phyloP scores from a whole-genome alignment of 2,113 vertebrate genomes.

The Phainopepla nitens region DNA sequence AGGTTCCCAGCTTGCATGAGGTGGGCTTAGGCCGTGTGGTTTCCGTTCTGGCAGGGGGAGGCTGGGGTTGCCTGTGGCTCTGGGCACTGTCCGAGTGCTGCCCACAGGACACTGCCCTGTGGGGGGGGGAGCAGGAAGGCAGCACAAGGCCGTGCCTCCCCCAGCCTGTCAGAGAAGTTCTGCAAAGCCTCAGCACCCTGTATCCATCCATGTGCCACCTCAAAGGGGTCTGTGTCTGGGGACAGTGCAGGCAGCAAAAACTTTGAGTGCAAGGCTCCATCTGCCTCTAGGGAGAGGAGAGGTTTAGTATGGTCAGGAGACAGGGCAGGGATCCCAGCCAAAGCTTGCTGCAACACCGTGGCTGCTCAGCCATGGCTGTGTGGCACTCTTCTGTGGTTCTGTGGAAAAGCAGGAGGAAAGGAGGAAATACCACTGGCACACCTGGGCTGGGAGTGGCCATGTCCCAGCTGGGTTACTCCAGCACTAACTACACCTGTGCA shows the following conservation, averaged over 20 bases:
- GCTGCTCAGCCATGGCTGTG: neutral
- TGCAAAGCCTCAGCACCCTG: neutral
- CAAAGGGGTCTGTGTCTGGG: neutral
- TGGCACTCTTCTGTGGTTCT: neutral
- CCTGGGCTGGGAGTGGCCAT: neutral
- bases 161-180: rapidly evolving
- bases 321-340: neutral
- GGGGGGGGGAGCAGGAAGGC: neutral
- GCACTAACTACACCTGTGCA: neutral
- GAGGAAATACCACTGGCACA: neutral
- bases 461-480: rapidly evolving
- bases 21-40: neutral
- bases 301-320: neutral
- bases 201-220: neutral
- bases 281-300: neutral
- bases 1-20: neutral
- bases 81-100: neutral
- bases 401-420: neutral
- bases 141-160: neutral
- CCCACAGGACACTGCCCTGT: neutral
- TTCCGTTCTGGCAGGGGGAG: neutral
- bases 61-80: neutral
- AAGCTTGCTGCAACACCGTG: neutral
- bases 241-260: neutral
- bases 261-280: rapidly evolving